phyloP scores from a whole-genome alignment of 2,888 invertebrate species.

The Fabriciana adippe region DNA sequence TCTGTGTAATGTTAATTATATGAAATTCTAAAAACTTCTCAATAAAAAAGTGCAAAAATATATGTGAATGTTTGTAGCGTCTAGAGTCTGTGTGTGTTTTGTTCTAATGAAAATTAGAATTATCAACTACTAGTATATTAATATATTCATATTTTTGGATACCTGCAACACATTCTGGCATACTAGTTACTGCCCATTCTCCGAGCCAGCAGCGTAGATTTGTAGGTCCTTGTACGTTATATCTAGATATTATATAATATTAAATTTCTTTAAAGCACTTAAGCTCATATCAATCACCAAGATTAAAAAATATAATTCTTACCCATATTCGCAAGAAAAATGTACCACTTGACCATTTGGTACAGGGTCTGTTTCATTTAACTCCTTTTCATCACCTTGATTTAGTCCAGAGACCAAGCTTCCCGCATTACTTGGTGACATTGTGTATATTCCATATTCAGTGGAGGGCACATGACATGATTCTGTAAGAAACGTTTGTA shows the following conservation, averaged over 20 bases:
- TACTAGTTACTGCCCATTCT: conserved; percentile 89
- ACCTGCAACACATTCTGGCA: conserved; percentile 90
- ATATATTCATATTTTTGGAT: conserved; percentile 33
- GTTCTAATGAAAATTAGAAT: no score
- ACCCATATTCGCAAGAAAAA: conserved; percentile 89
- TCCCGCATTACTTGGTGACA: conserved; percentile 63
- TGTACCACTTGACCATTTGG: conserved; percentile 88
- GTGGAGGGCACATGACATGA: conserved; percentile 87
- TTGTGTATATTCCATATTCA: conserved; percentile 85
- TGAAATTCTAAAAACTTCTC: no score
- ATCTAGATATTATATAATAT: conserved; percentile 55
- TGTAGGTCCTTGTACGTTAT: conserved; percentile 86
- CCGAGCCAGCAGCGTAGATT: conserved; percentile 90
- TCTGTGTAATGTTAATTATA: no score
- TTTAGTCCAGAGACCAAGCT: conserved; percentile 53
- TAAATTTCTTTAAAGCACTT: neutral
- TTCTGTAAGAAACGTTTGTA: conserved; percentile 65
- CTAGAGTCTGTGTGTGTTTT: no score
- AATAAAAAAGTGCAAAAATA: no score
- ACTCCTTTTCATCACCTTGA: conserved; percentile 75
- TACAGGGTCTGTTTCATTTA: conserved; percentile 83
- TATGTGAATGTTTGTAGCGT: no score
- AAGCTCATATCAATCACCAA: neutral
- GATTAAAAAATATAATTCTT: conserved; percentile 37
- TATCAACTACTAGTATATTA: neutral